These are phyloP conservation scores for Amazonetta brasiliensis DNA, from an alignment of 2,797 vertebrate genomes.

Conservation along the genomic window DNA sequence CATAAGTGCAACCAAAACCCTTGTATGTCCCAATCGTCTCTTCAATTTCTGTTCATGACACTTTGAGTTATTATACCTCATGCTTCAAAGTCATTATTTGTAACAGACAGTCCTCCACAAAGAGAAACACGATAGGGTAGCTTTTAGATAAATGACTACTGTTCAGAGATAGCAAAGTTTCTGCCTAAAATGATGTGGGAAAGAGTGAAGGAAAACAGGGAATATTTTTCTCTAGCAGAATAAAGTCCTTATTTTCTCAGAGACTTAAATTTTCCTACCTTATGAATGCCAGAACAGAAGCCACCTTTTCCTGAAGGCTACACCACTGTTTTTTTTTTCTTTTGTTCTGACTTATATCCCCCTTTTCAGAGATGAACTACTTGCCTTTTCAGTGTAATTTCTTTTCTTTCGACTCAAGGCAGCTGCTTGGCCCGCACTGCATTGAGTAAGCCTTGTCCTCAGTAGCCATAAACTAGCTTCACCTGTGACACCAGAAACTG, in stretches of 20 bases:
- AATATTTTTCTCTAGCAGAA: neutral
- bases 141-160: slow-evolving; percentile 29
- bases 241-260: neutral
- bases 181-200: neutral
- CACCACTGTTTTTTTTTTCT: neutral
- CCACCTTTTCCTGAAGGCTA: neutral
- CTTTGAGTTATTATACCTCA: neutral
- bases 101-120: neutral
- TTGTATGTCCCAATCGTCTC: slow-evolving; percentile 34
- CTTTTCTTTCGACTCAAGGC: slow-evolving; percentile 17
- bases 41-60: slow-evolving; percentile 21
- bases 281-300: neutral
- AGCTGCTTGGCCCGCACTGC: neutral
- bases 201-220: neutral
- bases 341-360: neutral
- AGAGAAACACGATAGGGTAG: slow-evolving; percentile 5
- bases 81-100: neutral
- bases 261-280: neutral
- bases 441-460: neutral
- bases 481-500: neutral
- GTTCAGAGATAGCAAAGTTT: slow-evolving; percentile 7
- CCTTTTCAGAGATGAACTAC: neutral
- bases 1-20: slow-evolving; percentile 37
- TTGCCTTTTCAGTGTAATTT: neutral
- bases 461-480: neutral